A percentile compares a stretch with the other conserved stretches of the same genome.
Evolutionary conservation across 1,140 invertebrate species (phyloP).

Genomic region (Leptinotarsa undecemlineata): DNA sequence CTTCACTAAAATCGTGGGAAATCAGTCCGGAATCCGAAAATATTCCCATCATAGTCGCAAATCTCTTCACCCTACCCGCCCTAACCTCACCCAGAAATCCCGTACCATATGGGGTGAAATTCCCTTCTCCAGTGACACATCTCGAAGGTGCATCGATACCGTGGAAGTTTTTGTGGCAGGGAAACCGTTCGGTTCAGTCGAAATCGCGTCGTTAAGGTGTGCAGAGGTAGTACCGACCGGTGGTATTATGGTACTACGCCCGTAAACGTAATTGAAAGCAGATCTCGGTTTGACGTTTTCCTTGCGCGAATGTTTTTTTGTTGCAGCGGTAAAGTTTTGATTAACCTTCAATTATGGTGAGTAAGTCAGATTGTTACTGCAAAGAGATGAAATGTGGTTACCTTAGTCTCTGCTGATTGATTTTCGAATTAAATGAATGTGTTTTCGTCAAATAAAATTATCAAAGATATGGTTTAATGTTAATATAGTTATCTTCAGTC

Average conservation of each 20-base stretch:
- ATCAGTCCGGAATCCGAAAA: not conserved
- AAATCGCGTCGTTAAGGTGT: not conserved
- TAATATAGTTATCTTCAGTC: no score
- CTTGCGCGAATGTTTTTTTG: no score
- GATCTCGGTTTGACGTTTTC: no score
- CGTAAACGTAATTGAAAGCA: no score
- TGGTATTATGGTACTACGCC: not conserved
- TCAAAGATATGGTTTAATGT: no score
- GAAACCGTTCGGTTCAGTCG: not conserved
- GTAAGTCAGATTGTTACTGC: no score
- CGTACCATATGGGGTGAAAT: not conserved
- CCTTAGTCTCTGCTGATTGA: no score
- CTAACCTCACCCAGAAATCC: not conserved
- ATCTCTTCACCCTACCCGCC: not conserved
- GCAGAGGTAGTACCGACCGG: not conserved
- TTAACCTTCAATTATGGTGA: no score
- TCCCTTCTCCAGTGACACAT: not conserved
- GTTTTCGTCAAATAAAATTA: no score
- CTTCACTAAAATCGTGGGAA: not conserved
- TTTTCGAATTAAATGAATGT: no score
- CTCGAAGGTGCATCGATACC: conserved; percentile 1
- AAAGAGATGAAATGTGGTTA: no score
- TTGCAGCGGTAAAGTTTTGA: no score
- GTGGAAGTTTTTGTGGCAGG: not conserved
- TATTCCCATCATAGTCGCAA: not conserved